Conservation (phyloP, 2,888 invertebrate species). For the Alcis repandata region DNA sequence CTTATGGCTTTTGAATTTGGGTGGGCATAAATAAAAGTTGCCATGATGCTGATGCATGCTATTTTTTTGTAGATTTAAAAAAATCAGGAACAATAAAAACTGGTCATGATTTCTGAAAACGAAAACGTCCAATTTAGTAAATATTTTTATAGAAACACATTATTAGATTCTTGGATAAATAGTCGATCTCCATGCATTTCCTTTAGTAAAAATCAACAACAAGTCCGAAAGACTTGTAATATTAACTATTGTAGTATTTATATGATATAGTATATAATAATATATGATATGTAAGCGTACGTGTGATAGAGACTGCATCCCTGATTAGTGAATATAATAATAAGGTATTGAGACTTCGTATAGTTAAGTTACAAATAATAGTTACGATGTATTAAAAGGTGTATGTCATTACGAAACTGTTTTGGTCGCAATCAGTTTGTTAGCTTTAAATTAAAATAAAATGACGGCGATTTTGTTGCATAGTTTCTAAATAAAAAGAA, state of each 20-base stretch:
- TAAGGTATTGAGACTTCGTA: constrained; percentile 5
- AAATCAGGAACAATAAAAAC: constrained; percentile 2
- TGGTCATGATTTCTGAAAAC: constrained; percentile 10
- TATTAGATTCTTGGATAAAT: constrained; percentile 23
- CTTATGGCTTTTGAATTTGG: not conserved
- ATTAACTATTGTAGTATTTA: constrained; percentile 58
- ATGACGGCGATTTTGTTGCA: too few relatives aligned
- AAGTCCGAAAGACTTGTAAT: constrained; percentile 53
- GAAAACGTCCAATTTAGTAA: constrained; percentile 44
- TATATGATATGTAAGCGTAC: constrained; percentile 59
- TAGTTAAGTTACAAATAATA: constrained; percentile 18
- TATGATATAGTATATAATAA: constrained; percentile 7
- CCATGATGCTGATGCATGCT: not conserved
- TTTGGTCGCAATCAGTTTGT: not conserved
- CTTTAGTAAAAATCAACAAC: constrained; percentile 47
- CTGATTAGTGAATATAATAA: constrained; percentile 28
- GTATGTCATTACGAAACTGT: not conserved
- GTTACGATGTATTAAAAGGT: constrained; percentile 7
- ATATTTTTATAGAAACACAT: constrained; percentile 20
- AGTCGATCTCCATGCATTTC: constrained; percentile 60
- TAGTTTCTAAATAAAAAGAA: too few relatives aligned
- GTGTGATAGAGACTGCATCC: constrained; percentile 73
- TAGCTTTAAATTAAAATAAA: not conserved
- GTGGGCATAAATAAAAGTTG: not conserved
- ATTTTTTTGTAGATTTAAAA: not conserved